Evolutionary conservation across 1,140 invertebrate genomes (phyloP).

Genomic region (Calephelis virginiensis): DNA sequence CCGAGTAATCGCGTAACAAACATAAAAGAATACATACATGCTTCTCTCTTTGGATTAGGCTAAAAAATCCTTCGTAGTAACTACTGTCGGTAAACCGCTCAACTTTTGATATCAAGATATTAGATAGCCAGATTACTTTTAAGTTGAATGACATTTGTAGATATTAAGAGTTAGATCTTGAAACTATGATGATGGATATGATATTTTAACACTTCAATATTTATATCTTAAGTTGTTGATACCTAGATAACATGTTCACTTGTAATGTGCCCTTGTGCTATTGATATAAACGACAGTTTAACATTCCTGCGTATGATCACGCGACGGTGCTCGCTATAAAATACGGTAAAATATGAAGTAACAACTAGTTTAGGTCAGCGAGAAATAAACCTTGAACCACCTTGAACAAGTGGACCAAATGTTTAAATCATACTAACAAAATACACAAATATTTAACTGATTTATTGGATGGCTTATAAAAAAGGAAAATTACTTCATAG

Average conservation of each 20-base stretch:
- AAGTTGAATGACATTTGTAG: too few species aligned
- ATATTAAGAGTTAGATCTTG: too few species aligned
- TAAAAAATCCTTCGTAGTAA: too few species aligned
- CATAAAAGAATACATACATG: too few species aligned
- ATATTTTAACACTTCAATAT: slow-evolving; percentile 6
- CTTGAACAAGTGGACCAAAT: neutral
- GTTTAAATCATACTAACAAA: neutral
- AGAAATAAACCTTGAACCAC: slow-evolving; percentile 13
- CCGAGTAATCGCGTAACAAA: too few species aligned
- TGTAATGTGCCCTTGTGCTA: neutral
- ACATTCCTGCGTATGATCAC: neutral
- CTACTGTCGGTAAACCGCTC: too few species aligned
- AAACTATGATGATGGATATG: neutral
- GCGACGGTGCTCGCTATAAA: neutral
- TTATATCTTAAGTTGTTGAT: slow-evolving; percentile 9
- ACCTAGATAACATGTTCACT: neutral
- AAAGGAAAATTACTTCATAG: too few species aligned
- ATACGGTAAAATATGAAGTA: neutral
- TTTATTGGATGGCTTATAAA: neutral
- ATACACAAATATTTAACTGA: neutral
- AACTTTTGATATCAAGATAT: too few species aligned
- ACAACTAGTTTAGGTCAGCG: neutral
- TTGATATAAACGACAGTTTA: slow-evolving; percentile 4
- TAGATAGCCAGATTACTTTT: too few species aligned
- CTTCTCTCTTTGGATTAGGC: too few species aligned